A percentile compares a stretch with the other conserved stretches of the same genome.
These are phyloP conservation scores for Eudyptes chrysolophus DNA, from an alignment of 2,113 vertebrate species.

Conservation along the genomic window DNA sequence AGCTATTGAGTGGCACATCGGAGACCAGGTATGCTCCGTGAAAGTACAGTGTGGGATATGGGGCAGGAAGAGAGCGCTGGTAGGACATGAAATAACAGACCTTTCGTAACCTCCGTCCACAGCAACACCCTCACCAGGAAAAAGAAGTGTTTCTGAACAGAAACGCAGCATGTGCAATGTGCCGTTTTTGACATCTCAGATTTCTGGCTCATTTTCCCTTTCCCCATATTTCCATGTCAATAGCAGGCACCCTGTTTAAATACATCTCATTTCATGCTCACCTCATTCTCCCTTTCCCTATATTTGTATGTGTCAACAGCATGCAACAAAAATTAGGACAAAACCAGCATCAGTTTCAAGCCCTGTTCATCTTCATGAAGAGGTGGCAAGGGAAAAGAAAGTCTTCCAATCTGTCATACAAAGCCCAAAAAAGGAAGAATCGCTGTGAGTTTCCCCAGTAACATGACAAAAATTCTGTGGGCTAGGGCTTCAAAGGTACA, in stretches of 20 bases:
- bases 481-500: background rate
- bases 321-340: conserved; percentile 22
- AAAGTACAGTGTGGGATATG: background rate
- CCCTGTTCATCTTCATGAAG: background rate
- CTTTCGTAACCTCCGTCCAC: background rate
- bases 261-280: background rate
- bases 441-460: background rate
- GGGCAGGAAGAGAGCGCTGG: background rate
- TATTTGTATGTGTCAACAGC: background rate
- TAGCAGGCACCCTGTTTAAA: background rate
- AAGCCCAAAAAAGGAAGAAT: background rate
- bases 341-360: background rate
- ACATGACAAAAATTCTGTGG: background rate
- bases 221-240: background rate
- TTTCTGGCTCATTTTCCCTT: background rate
- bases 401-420: background rate
- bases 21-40: background rate
- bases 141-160: background rate
- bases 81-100: background rate
- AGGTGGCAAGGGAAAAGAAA: background rate
- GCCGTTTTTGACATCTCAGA: background rate
- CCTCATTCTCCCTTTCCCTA: conserved; percentile 27
- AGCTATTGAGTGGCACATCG: background rate
- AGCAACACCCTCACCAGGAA: background rate
- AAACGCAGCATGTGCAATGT: background rate